phyloP scores from a whole-genome alignment of 1,140 invertebrate species.

The Zaprionus tsacasi region DNA sequence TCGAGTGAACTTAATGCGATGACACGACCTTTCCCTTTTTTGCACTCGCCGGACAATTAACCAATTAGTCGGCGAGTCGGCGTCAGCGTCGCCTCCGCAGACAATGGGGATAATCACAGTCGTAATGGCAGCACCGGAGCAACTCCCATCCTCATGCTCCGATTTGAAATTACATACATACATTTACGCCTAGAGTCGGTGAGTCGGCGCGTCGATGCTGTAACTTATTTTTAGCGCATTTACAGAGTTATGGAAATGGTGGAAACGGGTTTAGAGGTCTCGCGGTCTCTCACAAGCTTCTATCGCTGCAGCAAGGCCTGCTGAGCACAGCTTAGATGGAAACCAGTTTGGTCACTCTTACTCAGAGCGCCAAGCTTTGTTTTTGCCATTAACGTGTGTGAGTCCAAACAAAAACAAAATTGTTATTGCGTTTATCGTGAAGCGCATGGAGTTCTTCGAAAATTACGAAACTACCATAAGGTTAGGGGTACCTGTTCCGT shows the following conservation, averaged over 20 bases:
- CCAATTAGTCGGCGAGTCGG: constrained; percentile 49
- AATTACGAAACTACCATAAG: background rate
- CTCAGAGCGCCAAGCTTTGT: constrained; percentile 46
- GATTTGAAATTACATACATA: constrained; percentile 49
- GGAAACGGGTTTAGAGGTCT: constrained; percentile 67
- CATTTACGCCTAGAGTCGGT: constrained; percentile 11
- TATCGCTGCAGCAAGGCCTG: constrained; percentile 19
- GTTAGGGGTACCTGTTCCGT: background rate
- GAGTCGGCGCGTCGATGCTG: constrained; percentile 54
- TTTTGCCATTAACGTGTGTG: constrained; percentile 20
- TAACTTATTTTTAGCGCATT: constrained; percentile 79
- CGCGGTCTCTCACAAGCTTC: constrained; percentile 50
- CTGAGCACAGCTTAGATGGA: constrained; percentile 50
- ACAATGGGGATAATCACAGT: constrained; percentile 35
- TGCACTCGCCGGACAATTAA: constrained; percentile 58
- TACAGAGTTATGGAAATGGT: constrained; percentile 33
- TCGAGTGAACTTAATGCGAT: constrained; percentile 46
- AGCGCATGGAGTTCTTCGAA: background rate
- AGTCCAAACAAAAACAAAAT: constrained; percentile 1
- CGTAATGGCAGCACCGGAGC: background rate
- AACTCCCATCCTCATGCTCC: constrained; percentile 27
- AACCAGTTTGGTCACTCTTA: constrained; percentile 79
- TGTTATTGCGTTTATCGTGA: background rate
- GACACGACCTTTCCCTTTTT: constrained; percentile 53
- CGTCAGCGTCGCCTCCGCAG: constrained; percentile 31